A percentile compares a stretch with the other conserved stretches of the same genome.
Evolutionary conservation across 2,797 vertebrate species (phyloP).

Genomic region (Dendrocincla tyrannina): DNA sequence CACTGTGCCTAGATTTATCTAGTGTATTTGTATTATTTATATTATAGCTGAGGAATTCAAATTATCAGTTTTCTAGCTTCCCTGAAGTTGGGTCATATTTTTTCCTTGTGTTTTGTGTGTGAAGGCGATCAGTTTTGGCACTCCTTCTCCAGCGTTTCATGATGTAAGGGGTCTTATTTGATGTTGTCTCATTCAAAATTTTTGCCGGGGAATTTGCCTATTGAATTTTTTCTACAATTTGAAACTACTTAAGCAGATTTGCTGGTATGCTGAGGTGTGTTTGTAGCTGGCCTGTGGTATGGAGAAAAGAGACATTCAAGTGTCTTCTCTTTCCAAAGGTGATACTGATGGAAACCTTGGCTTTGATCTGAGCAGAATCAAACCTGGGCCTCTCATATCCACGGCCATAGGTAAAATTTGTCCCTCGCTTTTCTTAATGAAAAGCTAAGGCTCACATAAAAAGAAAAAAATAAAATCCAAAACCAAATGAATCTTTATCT

Average conservation of each 20-base stretch:
- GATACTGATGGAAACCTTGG: not conserved
- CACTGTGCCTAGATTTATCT: not conserved
- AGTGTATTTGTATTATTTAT: not conserved
- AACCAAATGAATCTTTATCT: not conserved
- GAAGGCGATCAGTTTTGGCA: not conserved
- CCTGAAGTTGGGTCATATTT: not conserved
- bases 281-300: not conserved
- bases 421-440: not conserved
- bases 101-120: not conserved
- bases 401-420: not conserved
- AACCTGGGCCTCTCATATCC: not conserved
- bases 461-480: not conserved
- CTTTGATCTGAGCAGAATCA: not conserved
- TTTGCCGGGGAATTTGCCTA: not conserved
- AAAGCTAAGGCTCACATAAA: not conserved
- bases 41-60: not conserved
- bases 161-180: not conserved
- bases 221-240: not conserved
- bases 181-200: not conserved
- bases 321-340: not conserved
- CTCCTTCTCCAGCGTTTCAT: not conserved
- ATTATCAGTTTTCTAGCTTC: not conserved
- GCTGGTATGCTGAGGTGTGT: not conserved
- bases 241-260: not conserved
- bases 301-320: not conserved